phyloP scores from a whole-genome alignment of 2,113 vertebrate genomes.

The Diglossa brunneiventris region DNA sequence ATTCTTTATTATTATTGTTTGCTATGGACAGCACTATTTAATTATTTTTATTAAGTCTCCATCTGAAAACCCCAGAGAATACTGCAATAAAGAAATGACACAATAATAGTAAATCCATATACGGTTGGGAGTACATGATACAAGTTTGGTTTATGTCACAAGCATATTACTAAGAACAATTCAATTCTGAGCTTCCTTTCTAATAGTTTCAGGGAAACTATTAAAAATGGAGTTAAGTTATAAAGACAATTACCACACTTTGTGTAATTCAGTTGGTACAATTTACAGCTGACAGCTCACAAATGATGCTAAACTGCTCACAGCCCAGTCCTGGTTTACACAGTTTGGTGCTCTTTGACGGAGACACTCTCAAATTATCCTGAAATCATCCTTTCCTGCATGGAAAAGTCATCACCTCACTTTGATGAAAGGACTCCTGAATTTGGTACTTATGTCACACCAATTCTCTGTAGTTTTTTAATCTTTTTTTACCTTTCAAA shows the following conservation, averaged over 20 bases:
- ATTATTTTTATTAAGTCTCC: background rate
- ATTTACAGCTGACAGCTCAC: background rate
- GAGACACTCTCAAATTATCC: background rate
- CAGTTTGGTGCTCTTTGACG: background rate
- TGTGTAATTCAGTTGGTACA: background rate
- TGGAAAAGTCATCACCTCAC: background rate
- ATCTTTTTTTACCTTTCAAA: background rate
- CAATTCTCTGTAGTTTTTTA: background rate
- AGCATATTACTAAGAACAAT: background rate
- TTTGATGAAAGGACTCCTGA: background rate
- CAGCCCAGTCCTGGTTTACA: background rate
- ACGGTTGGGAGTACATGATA: background rate
- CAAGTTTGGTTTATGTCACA: background rate
- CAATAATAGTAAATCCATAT: background rate
- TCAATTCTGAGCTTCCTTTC: background rate
- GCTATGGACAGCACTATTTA: background rate
- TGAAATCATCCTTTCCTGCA: background rate
- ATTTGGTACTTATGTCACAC: background rate
- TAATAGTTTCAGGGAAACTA: background rate
- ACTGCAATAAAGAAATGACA: background rate
- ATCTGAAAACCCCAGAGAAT: background rate
- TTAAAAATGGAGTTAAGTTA: background rate
- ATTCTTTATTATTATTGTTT: background rate
- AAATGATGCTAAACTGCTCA: background rate
- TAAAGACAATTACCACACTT: background rate